phyloP scores from a whole-genome alignment of 2,113 vertebrate species.

The Gopherus flavomarginatus region DNA sequence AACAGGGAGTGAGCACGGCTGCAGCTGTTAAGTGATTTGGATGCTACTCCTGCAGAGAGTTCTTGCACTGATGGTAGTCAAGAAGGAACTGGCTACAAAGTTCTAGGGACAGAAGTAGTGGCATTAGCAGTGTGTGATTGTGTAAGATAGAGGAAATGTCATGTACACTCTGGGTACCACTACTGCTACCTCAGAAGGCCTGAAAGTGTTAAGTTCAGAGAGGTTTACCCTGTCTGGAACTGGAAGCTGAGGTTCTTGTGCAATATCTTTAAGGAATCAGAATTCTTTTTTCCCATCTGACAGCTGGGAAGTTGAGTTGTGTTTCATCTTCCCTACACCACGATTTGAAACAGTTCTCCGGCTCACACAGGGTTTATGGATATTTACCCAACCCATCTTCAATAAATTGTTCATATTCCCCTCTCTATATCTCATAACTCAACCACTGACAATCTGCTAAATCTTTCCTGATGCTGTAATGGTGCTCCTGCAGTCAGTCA shows the following conservation, averaged over 20 bases:
- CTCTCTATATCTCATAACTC: background rate
- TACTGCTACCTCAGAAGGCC: background rate
- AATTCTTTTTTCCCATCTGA: background rate
- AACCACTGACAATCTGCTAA: background rate
- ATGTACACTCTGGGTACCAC: background rate
- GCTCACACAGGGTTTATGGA: background rate
- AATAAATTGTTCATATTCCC: background rate
- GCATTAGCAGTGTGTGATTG: background rate
- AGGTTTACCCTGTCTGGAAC: background rate
- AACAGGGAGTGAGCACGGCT: background rate
- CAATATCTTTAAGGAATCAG: background rate
- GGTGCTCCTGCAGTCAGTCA: background rate
- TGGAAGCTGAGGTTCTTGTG: background rate
- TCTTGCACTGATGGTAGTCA: background rate
- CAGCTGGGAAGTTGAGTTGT: background rate
- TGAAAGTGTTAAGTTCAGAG: background rate
- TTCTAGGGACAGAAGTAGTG: background rate
- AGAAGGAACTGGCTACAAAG: background rate
- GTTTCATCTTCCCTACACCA: background rate
- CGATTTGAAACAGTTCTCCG: background rate
- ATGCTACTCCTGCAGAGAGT: rapidly evolving
- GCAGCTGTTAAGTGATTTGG: background rate
- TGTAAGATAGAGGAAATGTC: background rate
- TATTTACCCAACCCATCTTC: background rate
- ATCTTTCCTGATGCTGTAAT: background rate